These are phyloP conservation scores for Conus betulinus DNA, from an alignment of 1,140 invertebrate species.

Conservation along the genomic window DNA sequence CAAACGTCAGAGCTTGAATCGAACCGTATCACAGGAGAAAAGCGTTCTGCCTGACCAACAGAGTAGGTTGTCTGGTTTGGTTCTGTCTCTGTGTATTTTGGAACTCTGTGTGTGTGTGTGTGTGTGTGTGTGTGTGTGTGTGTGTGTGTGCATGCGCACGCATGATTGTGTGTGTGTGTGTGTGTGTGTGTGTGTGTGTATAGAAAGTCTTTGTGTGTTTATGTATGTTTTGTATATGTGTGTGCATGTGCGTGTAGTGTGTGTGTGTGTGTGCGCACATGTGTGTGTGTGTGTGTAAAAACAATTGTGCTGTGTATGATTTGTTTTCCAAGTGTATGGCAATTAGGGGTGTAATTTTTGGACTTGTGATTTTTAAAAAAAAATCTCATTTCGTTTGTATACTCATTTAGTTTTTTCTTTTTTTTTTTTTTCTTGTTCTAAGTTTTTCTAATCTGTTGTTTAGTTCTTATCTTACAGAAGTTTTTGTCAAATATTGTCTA, in stretches of 20 bases:
- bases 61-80: slow-evolving; percentile 79
- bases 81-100: background rate
- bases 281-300: too few relatives aligned
- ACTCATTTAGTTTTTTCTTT: too few relatives aligned
- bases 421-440: too few relatives aligned
- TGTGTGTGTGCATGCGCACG: background rate
- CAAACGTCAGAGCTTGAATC: slow-evolving; percentile 84
- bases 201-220: background rate
- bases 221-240: background rate
- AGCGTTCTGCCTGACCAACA: slow-evolving; percentile 90
- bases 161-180: background rate
- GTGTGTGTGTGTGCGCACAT: background rate
- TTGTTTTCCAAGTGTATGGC: too few relatives aligned
- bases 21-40: slow-evolving; percentile 90
- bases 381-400: too few relatives aligned
- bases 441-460: too few relatives aligned
- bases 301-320: too few relatives aligned
- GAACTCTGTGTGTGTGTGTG: too few relatives aligned
- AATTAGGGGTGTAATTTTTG: too few relatives aligned
- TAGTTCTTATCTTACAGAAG: too few relatives aligned
- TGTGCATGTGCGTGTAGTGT: background rate
- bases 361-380: too few relatives aligned
- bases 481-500: too few relatives aligned
- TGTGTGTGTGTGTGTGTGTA: background rate
- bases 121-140: background rate